A percentile compares a stretch with the other conserved stretches of the same genome.
Evolutionary conservation across 2,797 vertebrate species (phyloP).

Genomic region (Crypturellus tataupa): DNA sequence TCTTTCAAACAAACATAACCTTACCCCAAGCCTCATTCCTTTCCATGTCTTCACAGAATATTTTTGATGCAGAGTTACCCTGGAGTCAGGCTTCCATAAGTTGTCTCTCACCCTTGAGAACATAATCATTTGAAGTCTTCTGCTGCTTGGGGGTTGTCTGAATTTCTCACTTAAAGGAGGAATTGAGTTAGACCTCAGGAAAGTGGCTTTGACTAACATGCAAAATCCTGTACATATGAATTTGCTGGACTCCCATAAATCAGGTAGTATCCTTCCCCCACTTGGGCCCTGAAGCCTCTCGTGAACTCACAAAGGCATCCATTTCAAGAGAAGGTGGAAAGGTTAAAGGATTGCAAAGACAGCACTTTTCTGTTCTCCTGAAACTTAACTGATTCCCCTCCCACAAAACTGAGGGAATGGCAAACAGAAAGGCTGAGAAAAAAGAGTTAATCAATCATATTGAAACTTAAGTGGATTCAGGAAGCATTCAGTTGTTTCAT

Average conservation of each 20-base stretch:
- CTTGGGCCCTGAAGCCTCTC: neutral
- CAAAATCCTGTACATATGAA: neutral
- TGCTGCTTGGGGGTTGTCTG: neutral
- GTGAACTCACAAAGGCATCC: neutral
- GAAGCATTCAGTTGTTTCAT: neutral
- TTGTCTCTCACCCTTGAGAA: neutral
- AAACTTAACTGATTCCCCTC: neutral
- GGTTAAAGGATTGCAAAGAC: neutral
- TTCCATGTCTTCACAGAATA: neutral
- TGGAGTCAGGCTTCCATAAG: neutral
- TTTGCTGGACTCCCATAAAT: neutral
- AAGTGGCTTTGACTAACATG: neutral
- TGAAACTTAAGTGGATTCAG: neutral
- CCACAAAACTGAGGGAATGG: neutral
- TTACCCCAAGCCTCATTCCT: neutral
- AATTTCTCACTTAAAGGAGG: neutral
- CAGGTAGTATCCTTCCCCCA: neutral
- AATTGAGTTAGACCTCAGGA: neutral
- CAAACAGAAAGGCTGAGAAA: neutral
- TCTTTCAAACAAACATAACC: neutral
- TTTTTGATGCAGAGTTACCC: neutral
- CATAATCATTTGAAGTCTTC: neutral
- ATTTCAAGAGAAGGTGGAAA: neutral
- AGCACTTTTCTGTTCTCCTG: neutral
- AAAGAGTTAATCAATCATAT: neutral